Percentiles rank a stretch among this genome's conserved stretches.
phyloP scores from a whole-genome alignment of 2,113 vertebrate genomes.

The Poecilia latipinna region DNA sequence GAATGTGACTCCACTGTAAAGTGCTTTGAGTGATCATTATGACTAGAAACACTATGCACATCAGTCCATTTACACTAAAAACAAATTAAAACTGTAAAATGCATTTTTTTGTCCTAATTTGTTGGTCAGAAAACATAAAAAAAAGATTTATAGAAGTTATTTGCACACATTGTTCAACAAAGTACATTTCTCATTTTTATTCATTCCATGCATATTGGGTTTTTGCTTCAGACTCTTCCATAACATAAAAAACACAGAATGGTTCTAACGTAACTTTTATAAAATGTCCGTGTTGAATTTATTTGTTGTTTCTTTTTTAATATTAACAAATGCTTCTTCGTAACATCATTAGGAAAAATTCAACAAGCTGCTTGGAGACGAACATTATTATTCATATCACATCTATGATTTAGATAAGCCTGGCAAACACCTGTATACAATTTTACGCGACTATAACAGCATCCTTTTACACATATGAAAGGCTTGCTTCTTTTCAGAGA shows the following conservation, averaged over 20 bases:
- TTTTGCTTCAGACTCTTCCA: constrained; percentile 3
- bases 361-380: not conserved
- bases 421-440: constrained; percentile 1
- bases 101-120: too few species aligned
- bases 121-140: too few species aligned
- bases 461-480: constrained; percentile 62
- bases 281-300: not conserved
- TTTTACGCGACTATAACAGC: constrained; percentile 48
- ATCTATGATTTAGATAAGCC: not conserved
- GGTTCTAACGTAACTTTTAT: not conserved
- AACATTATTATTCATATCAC: not conserved
- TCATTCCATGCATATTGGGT: too few species aligned
- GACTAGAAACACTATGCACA: too few species aligned
- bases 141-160: too few species aligned
- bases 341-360: not conserved
- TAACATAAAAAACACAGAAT: not conserved
- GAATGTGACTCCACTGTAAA: too few species aligned
- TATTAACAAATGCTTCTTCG: not conserved
- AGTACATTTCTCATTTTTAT: too few species aligned
- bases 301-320: not conserved
- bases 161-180: too few species aligned
- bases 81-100: too few species aligned
- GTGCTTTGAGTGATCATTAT: too few species aligned
- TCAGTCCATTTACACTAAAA: too few species aligned
- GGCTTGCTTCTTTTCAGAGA: constrained; percentile 52